These are phyloP conservation scores for Pachydiplax longipennis DNA, from an alignment of 2,888 invertebrate genomes.

Conservation along the genomic window DNA sequence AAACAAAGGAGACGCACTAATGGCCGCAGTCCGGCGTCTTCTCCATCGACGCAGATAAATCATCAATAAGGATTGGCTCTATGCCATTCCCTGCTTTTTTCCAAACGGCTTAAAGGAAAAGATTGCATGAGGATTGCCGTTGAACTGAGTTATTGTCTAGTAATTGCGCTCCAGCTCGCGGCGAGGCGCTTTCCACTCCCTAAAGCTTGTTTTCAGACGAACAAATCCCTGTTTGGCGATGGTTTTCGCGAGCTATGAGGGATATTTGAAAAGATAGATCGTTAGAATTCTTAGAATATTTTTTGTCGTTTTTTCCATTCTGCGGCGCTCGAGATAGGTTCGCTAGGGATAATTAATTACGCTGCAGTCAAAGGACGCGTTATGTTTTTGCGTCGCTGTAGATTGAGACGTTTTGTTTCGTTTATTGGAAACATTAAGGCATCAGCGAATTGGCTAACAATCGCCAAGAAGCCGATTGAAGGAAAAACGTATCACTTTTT, in stretches of 20 bases:
- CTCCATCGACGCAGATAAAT: constrained; percentile 27
- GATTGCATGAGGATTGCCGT: neutral
- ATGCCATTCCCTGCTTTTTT: constrained; percentile 22
- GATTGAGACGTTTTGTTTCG: neutral
- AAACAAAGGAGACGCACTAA: constrained; percentile 42
- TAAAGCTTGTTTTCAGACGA: neutral
- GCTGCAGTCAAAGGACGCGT: neutral
- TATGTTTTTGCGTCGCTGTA: neutral
- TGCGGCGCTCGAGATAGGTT: neutral
- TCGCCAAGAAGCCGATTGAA: no score
- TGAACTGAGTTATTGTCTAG: constrained; percentile 27
- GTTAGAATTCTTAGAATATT: neutral
- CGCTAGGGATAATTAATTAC: neutral
- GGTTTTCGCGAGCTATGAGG: neutral
- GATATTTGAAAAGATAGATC: neutral
- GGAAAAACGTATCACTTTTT: no score
- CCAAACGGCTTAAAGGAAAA: neutral
- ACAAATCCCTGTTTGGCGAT: neutral
- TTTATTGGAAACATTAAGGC: neutral
- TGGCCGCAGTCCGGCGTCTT: constrained; percentile 19
- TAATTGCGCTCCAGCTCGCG: neutral
- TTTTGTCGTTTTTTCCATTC: neutral
- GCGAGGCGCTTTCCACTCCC: neutral
- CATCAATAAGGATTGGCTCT: constrained; percentile 36
- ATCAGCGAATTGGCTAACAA: neutral